Evolutionary conservation across 2,797 vertebrate species (phyloP).

Genomic region (Lerista edwardsae): DNA sequence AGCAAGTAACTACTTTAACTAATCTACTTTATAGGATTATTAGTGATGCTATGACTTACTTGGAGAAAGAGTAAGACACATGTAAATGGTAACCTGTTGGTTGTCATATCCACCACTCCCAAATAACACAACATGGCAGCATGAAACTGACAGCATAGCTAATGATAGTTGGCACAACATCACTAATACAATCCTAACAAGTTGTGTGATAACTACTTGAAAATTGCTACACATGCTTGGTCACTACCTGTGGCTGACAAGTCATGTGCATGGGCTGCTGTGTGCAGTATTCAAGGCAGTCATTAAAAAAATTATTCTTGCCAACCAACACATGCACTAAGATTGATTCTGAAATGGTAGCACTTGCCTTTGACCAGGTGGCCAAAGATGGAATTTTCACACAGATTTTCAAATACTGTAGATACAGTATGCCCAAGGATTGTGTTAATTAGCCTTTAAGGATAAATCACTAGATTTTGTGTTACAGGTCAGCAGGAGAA

Average conservation of each 20-base stretch:
- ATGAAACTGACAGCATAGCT: neutral
- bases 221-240: neutral
- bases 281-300: neutral
- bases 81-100: neutral
- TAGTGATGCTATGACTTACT: neutral
- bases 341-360: neutral
- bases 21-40: neutral
- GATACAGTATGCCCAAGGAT: no score
- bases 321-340: neutral
- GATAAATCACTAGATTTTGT: neutral
- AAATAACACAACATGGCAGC: neutral
- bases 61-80: neutral
- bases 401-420: no score
- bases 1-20: accelerated
- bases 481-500: neutral
- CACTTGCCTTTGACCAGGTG: neutral
- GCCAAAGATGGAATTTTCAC: no score
- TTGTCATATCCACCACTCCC: neutral
- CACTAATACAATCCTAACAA: neutral
- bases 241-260: neutral
- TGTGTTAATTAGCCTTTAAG: no score
- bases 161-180: neutral
- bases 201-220: neutral
- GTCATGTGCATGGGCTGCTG: neutral
- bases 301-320: neutral